These are phyloP conservation scores for Sarcoramphus papa DNA, from an alignment of 2,797 vertebrate genomes.

Conservation along the genomic window DNA sequence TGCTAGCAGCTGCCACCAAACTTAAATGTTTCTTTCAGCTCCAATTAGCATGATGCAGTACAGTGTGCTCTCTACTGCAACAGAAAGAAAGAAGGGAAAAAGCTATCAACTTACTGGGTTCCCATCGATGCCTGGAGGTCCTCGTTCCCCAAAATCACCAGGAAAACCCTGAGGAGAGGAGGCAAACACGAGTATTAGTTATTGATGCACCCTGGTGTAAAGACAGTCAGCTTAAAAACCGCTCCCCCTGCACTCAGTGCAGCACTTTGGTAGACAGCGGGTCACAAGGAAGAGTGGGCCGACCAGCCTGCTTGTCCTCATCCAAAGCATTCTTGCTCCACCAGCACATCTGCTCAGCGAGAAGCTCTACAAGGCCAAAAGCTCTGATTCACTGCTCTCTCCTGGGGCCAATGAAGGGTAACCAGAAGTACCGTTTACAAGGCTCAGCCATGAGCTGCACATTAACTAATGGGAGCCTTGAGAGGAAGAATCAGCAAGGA, in stretches of 20 bases:
- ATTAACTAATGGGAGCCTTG: neutral
- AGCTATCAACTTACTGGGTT: constrained; percentile 86
- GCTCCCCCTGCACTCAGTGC: neutral
- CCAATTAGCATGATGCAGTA: neutral
- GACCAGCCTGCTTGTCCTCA: neutral
- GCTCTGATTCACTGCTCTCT: neutral
- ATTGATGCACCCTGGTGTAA: neutral
- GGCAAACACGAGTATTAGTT: neutral
- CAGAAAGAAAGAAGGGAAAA: neutral
- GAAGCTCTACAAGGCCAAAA: neutral
- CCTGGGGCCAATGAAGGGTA: neutral
- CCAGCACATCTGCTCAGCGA: neutral
- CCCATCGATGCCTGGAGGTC: constrained; percentile 93
- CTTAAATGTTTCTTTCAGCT: neutral
- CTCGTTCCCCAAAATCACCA: constrained; percentile 94
- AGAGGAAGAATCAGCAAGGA: neutral
- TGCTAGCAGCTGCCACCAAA: neutral
- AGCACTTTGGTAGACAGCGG: neutral
- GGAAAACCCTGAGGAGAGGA: constrained; percentile 88
- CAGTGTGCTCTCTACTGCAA: neutral
- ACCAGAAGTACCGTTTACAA: neutral
- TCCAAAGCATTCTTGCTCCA: neutral
- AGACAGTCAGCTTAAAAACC: neutral
- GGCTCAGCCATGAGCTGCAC: neutral
- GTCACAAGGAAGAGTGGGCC: neutral